Evolutionary conservation across 2,797 vertebrate species (phyloP).

Genomic region (Pterois miles): DNA sequence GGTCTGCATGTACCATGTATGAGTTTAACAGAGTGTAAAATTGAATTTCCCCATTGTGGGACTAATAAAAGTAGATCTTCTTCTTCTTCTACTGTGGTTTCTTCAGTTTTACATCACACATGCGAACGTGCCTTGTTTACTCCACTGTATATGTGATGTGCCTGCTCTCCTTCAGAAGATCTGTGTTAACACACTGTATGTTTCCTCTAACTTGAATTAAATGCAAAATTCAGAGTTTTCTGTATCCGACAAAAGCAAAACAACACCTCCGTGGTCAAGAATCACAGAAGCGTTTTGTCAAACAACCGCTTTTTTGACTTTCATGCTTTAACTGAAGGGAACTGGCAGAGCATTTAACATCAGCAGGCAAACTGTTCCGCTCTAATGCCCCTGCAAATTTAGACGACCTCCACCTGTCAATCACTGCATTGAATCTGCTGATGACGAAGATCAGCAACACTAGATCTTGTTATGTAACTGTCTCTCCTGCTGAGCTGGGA

Average conservation of each 20-base stretch:
- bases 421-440: constrained; percentile 59
- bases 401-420: constrained; percentile 66
- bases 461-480: constrained; percentile 62
- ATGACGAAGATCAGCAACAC: constrained; percentile 66
- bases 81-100: accelerated
- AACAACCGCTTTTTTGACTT: not conserved
- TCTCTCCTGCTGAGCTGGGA: constrained; percentile 63
- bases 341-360: constrained; percentile 32
- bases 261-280: constrained; percentile 3
- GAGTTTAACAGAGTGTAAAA: too few species aligned
- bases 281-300: not conserved
- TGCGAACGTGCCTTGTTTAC: not conserved
- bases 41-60: too few species aligned
- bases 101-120: not conserved
- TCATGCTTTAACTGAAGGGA: constrained; percentile 9
- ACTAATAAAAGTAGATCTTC: too few species aligned
- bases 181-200: not conserved
- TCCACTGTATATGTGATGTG: not conserved
- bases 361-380: constrained; percentile 38
- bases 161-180: not conserved
- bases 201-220: not conserved
- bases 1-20: too few species aligned
- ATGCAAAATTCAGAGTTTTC: not conserved
- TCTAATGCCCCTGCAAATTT: constrained; percentile 41
- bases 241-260: constrained; percentile 6